phyloP scores from a whole-genome alignment of 2,797 vertebrate genomes.

The Protosalanx chinensis region DNA sequence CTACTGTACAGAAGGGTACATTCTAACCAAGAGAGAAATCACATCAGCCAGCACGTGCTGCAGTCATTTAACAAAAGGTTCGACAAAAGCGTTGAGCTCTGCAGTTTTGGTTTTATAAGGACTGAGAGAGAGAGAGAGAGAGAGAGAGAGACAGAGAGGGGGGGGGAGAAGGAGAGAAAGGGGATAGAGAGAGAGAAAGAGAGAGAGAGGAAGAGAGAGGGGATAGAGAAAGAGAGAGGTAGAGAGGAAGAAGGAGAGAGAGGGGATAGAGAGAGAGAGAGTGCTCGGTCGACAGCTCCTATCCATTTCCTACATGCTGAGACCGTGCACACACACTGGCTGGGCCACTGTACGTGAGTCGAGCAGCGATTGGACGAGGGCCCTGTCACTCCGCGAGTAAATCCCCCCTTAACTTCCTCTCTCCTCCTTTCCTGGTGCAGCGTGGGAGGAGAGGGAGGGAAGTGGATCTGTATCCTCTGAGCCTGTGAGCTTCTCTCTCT shows the following conservation, averaged over 20 bases:
- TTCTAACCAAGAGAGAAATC: background rate
- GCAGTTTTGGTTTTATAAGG: constrained; percentile 34
- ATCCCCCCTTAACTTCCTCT: constrained; percentile 64
- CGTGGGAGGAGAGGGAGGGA: constrained; percentile 64
- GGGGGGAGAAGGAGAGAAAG: constrained; percentile 16
- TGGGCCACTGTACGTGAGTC: constrained; percentile 41
- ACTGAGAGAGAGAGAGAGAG: constrained; percentile 24
- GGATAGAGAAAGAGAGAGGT: background rate
- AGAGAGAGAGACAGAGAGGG: background rate
- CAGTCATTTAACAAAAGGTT: constrained; percentile 31
- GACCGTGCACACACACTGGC: constrained; percentile 30
- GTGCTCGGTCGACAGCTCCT: constrained; percentile 10
- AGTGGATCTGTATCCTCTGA: constrained; percentile 57
- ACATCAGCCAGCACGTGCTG: constrained; percentile 12
- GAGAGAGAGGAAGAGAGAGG: background rate
- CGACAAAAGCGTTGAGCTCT: constrained; percentile 34
- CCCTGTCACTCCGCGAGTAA: constrained; percentile 61
- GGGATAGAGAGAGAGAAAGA: background rate
- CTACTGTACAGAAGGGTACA: constrained; percentile 9
- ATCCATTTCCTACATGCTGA: constrained; percentile 25
- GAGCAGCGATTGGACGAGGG: constrained; percentile 63
- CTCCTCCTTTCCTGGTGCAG: constrained; percentile 70
- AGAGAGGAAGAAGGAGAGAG: background rate
- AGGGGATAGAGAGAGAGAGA: background rate
- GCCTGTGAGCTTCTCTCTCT: constrained; percentile 47